Base-by-base conservation (phyloP, 2,113 vertebrate genomes). In the Macrotus californicus region DNA sequence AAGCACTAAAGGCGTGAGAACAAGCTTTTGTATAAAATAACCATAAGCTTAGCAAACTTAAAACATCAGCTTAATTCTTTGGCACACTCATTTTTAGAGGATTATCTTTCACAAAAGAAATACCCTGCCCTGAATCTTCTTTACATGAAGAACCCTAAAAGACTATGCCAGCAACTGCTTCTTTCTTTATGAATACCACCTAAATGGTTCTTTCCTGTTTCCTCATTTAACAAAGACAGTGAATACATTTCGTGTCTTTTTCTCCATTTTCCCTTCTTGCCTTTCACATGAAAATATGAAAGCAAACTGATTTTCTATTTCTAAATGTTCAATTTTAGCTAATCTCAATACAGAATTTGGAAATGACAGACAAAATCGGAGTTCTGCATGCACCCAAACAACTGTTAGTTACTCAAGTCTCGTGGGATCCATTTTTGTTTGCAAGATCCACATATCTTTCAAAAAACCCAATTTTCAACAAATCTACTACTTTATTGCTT, bases 31-130 rank as follows among this genome's bases (percentile, higher is more conserved):
- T 48, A 24, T 66, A 84, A 92, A 61, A 34, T 39, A 76, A 59
- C 70, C 83, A 86, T 79, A 75, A 54, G 34, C 22, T 94, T 34
- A 90, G 46, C 56, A 85, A 73, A 84, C 72, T 90, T 85, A 76
- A 89, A 87, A 77, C 3, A 3, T 77, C 56, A 67, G 50, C 39
- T 54, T 93, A 66, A 52, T 50, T 87, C 90, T 94, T 59, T 96
- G 91, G 93, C 48, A 52, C 36, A 83, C 16, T 88, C 24, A 72
- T 48, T 90, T 96, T 84, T 39, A 88, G 24, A 66, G 79, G 70
- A 91, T 54, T n/a, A 50, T 91, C 48, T 94, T 80, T 77, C 83
- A 87, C 41, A 80, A 90, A 72, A 92, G 26, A 93, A 86, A 54
- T 31, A 77, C 16, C 56, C 66, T 92, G 46, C 11, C 43, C 64